Percentiles rank a stretch among this genome's conserved stretches.
These are phyloP conservation scores for Lamprotornis superbus DNA, from an alignment of 2,113 vertebrate genomes.

Conservation along the genomic window DNA sequence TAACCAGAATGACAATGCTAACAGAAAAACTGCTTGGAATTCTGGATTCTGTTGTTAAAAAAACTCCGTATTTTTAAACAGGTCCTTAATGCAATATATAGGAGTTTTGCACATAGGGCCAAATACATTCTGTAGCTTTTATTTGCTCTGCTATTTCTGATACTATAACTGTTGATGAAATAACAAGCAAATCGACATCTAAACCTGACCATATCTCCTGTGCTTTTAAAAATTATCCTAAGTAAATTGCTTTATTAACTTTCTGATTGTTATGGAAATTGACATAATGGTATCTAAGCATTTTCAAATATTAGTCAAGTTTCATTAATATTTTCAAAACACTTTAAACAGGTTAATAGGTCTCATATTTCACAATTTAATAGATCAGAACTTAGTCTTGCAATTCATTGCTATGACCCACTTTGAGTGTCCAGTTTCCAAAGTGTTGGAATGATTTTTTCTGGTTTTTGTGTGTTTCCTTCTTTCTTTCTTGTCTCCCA, in stretches of 20 bases:
- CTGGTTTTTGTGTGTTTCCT: rapidly evolving
- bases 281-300: not conserved
- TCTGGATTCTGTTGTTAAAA: not conserved
- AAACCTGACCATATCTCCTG: not conserved
- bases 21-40: not conserved
- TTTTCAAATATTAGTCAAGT: not conserved
- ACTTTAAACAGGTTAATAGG: not conserved
- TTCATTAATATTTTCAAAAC: not conserved
- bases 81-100: not conserved
- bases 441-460: not conserved
- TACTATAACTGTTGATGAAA: not conserved
- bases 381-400: not conserved
- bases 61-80: not conserved
- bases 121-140: not conserved
- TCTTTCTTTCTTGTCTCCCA: not conserved
- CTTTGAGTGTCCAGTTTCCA: not conserved
- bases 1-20: not conserved
- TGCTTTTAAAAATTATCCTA: not conserved
- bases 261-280: not conserved
- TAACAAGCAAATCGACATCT: not conserved
- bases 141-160: not conserved
- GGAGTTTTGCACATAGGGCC: not conserved
- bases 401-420: not conserved
- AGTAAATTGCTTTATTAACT: not conserved
- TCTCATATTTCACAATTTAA: not conserved